Evolutionary conservation across 2,888 invertebrate genomes (phyloP).

Genomic region (Peribatodes rhomboidaria): DNA sequence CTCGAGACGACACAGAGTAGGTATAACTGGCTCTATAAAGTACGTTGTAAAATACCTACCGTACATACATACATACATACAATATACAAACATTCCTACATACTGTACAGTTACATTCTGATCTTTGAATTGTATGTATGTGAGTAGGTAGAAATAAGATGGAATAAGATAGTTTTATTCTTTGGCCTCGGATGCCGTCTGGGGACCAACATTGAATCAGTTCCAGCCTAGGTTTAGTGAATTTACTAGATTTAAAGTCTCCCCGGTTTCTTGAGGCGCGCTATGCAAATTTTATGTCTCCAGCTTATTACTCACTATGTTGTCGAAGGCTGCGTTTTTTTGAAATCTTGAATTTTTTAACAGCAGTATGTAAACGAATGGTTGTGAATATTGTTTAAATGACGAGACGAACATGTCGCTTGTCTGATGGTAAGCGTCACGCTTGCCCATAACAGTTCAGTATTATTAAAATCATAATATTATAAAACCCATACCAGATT

Average conservation of each 20-base stretch:
- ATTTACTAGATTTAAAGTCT: slow-evolving; percentile 84
- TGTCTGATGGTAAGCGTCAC: too few relatives aligned
- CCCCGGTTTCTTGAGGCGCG: slow-evolving; percentile 74
- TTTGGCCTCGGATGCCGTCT: slow-evolving; percentile 66
- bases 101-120: too few relatives aligned
- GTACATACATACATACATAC: too few relatives aligned
- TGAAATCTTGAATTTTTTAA: slow-evolving; percentile 1
- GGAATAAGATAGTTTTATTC: slow-evolving; percentile 51
- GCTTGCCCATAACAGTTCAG: too few relatives aligned
- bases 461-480: too few relatives aligned
- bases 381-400: not conserved
- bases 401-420: too few relatives aligned
- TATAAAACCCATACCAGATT: too few relatives aligned
- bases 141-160: not conserved
- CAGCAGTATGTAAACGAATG: not conserved
- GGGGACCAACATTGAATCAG: slow-evolving; percentile 72
- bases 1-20: too few relatives aligned
- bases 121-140: not conserved
- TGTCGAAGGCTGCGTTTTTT: slow-evolving; percentile 44
- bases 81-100: too few relatives aligned
- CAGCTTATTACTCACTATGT: slow-evolving; percentile 56
- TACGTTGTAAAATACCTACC: too few relatives aligned
- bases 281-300: slow-evolving; percentile 75
- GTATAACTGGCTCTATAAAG: too few relatives aligned
- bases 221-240: slow-evolving; percentile 82